Evolutionary conservation across 2,888 invertebrate species (phyloP), one percentile per base, ranked within the genome.

Genomic region (Agrochola lota): DNA sequence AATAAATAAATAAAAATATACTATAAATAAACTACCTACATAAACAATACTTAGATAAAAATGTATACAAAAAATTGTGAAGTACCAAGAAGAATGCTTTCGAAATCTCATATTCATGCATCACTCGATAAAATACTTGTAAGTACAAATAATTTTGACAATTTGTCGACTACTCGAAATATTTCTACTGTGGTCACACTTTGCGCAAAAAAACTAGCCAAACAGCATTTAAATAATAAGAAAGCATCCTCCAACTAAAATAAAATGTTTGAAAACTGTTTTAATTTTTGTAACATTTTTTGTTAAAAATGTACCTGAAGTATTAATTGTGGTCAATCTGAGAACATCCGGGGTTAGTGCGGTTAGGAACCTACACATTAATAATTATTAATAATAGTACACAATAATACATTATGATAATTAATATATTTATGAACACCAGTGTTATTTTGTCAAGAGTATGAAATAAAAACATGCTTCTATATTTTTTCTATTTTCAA

Each of bases 281-380:
- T 91, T 72, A 92, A 92, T 92, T 90, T 88, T 92, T 92, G 94
- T 93, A 93, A 90, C 35, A 66, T 60, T 71, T 84, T 70, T 84
- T 79, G 57, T 84, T 92, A 89, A 90, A 91, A 89, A 89, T 92
- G 92, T 96, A 97, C 97, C 97, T 97, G 97, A 94, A 89, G 93
- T 95, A 94, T 97, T 96, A 90, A 97, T 96, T 91, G 97, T 96
- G 82, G 97, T 97, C 95, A 97, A 94, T 95, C 97, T 96, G 92
- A 97, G 95, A 90, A 97, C 97, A 91, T 97, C 97, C 90, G 97
- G 97, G 90, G 97, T 97, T 95, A 97, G 94, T 92, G 97, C 97
- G 90, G 96, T 96, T 95, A 97, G 96, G 95, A 97, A 97, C 97
- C 97, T 97, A 97, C 91, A 93, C 94, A 94, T 88, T 81, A 85